A percentile compares a stretch with the other conserved stretches of the same genome.
Evolutionary conservation across 2,113 vertebrate species (phyloP).

Genomic region (Labeo rohita): DNA sequence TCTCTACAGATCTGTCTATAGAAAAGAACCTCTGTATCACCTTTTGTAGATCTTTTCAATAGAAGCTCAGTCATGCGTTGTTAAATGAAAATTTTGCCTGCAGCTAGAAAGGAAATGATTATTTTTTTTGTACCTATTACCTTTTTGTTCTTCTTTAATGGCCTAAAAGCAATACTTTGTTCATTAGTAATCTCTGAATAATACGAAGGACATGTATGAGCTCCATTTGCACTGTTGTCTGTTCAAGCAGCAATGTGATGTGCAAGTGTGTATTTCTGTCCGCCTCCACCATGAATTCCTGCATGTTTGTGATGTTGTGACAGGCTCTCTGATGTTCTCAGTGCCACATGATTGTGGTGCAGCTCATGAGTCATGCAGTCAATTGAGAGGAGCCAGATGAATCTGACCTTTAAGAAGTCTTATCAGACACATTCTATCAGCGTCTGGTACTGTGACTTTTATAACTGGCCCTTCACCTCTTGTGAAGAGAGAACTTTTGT

Average conservation of each 20-base stretch:
- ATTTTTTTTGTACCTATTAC: not conserved
- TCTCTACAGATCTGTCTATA: conserved; percentile 3
- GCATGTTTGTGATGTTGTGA: conserved; percentile 63
- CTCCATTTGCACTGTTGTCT: not conserved
- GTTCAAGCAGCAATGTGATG: not conserved
- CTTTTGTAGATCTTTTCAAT: not conserved
- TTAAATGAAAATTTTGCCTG: not conserved
- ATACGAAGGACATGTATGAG: not conserved
- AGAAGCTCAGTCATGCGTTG: not conserved
- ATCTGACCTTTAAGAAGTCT: conserved; percentile 59
- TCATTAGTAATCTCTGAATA: not conserved
- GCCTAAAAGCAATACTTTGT: not conserved
- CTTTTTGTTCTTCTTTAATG: not conserved
- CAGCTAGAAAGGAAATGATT: not conserved
- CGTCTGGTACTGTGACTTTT: conserved; percentile 46
- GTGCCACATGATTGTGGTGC: conserved; percentile 61
- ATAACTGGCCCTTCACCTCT: not conserved
- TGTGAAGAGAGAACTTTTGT: not conserved
- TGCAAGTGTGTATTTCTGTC: conserved; percentile 52
- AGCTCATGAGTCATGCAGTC: conserved; percentile 64
- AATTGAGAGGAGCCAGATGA: conserved; percentile 48
- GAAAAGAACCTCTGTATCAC: not conserved
- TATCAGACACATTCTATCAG: conserved; percentile 49
- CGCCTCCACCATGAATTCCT: conserved; percentile 50
- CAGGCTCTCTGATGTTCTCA: conserved; percentile 61